A percentile compares a stretch with the other conserved stretches of the same genome.
Evolutionary conservation across 2,797 vertebrate genomes (phyloP).

Genomic region (Pitangus sulphuratus): DNA sequence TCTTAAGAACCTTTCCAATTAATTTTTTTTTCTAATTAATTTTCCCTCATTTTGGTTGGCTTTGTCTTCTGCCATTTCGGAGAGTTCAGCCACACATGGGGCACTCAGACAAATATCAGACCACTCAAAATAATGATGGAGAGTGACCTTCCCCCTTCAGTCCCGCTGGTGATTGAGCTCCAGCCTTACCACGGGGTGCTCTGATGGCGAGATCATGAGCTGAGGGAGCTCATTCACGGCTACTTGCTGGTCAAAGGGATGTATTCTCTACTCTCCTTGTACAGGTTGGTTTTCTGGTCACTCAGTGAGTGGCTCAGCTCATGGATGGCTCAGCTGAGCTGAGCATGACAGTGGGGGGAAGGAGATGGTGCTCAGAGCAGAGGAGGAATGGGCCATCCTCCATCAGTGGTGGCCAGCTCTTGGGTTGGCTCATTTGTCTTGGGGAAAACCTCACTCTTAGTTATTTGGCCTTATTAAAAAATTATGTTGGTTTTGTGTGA

Average conservation of each 20-base stretch:
- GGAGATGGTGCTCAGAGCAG: not conserved
- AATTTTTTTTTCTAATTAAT: no score
- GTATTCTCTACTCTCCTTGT: not conserved
- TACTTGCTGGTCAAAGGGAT: not conserved
- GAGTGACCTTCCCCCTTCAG: not conserved
- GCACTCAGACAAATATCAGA: fast-evolving
- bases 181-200: not conserved
- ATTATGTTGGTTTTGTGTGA: not conserved
- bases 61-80: not conserved
- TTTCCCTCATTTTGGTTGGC: not conserved
- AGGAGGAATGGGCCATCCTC: not conserved
- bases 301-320: not conserved
- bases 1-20: not conserved
- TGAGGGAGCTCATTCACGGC: not conserved
- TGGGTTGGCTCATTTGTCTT: not conserved
- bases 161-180: not conserved
- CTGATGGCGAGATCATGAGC: fast-evolving
- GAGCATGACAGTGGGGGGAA: fast-evolving
- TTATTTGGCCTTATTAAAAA: not conserved
- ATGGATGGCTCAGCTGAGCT: not conserved
- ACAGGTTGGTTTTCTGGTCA: fast-evolving
- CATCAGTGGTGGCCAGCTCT: fast-evolving
- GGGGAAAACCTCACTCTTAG: not conserved
- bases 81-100: fast-evolving
- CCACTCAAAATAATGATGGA: not conserved